Percentiles rank a stretch among this genome's conserved stretches.
Conservation (phyloP, 2,113 vertebrate genomes). For the Macquaria ambigua region DNA sequence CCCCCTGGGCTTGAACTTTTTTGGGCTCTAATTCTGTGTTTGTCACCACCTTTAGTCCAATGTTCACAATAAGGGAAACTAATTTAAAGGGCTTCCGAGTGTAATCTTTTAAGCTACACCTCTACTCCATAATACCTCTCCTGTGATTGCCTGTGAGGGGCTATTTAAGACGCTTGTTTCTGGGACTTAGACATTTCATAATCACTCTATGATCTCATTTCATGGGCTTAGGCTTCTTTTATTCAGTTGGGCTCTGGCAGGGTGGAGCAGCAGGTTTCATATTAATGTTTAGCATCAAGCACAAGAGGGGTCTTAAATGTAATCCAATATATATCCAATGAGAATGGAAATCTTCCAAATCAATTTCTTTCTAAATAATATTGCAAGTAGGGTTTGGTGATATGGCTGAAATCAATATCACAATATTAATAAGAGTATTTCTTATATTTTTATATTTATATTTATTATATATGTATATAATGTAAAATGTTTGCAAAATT, state of each 20-base stretch:
- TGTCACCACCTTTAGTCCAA: constrained; percentile 50
- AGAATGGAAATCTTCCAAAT: constrained; percentile 2
- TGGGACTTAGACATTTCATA: constrained; percentile 68
- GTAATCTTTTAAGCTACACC: constrained; percentile 79
- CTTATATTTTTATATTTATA: no score
- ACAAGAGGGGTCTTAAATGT: background rate
- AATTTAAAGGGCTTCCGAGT: constrained; percentile 66
- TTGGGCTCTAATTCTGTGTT: constrained; percentile 50
- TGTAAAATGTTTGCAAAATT: background rate
- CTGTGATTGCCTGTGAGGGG: constrained; percentile 62
- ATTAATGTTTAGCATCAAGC: constrained; percentile 25
- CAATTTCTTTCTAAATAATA: background rate
- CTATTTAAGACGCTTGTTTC: constrained; percentile 69
- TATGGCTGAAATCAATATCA: no score
- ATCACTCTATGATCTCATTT: constrained; percentile 67
- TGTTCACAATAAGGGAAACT: constrained; percentile 67
- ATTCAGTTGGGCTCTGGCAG: constrained; percentile 14
- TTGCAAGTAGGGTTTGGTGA: background rate
- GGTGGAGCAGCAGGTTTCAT: constrained; percentile 38
- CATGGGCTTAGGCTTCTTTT: constrained; percentile 35
- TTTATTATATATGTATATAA: no score
- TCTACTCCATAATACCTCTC: constrained; percentile 71
- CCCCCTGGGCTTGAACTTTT: constrained; percentile 40
- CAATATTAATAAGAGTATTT: background rate
- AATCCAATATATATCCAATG: no score